Conservation (phyloP, 2,888 invertebrate genomes). For the Scaptomyza reducta region DNA sequence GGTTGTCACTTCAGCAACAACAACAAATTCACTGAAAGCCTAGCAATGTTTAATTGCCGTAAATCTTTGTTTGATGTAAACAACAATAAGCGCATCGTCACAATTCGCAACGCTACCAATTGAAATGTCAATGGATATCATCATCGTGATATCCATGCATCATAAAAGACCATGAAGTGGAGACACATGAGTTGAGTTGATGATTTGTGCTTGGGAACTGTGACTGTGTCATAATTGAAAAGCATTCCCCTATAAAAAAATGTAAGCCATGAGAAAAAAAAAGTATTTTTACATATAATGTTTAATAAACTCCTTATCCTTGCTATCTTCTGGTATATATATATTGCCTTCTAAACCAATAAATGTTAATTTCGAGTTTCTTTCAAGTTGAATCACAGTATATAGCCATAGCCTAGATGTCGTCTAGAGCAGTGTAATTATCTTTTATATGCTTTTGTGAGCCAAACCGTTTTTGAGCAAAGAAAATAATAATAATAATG, state of each 20-base stretch:
- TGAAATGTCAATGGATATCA: slow-evolving; percentile 67
- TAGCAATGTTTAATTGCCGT: slow-evolving; percentile 84
- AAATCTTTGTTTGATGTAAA: slow-evolving; percentile 83
- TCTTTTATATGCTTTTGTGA: slow-evolving; percentile 61
- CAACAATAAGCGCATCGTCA: slow-evolving; percentile 63
- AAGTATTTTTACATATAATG: not conserved
- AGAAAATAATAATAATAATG: slow-evolving; percentile 77
- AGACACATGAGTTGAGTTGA: slow-evolving; percentile 1
- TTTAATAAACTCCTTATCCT: too few species aligned
- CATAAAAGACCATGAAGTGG: slow-evolving; percentile 19
- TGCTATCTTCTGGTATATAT: too few species aligned
- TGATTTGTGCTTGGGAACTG: slow-evolving; percentile 7
- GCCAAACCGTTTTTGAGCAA: slow-evolving; percentile 61
- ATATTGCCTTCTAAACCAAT: not conserved
- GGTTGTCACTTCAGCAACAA: slow-evolving; percentile 63
- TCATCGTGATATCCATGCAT: slow-evolving; percentile 47
- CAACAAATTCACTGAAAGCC: slow-evolving; percentile 25
- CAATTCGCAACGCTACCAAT: slow-evolving; percentile 71
- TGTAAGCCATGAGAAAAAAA: not conserved
- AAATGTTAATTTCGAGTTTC: not conserved
- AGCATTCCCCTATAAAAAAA: not conserved
- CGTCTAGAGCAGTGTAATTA: slow-evolving; percentile 49
- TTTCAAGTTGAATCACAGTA: not conserved
- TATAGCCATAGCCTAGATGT: not conserved
- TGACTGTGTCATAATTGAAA: slow-evolving; percentile 46